Evolutionary conservation across 2,888 invertebrate genomes (phyloP), one percentile per base, ranked within the genome.

Genomic region (Fragum fragum): DNA sequence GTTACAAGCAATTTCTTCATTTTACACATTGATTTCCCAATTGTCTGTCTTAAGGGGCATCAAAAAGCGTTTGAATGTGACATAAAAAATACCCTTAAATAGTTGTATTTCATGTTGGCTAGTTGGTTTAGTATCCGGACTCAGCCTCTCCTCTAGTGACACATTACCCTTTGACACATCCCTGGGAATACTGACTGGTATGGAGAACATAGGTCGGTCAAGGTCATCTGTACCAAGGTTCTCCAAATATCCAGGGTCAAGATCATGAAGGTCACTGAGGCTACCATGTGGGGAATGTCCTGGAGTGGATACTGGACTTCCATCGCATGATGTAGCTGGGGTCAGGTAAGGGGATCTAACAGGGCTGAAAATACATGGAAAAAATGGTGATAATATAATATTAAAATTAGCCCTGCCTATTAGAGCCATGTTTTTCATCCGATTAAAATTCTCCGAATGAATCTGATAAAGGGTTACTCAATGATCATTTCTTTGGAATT

Each of bases 251-350:
- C 39, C 52, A 47, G 47, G 47, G 47, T 47, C 47, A 47, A 47
- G 47, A 16, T 47, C 47, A 47, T 47, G 32, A 66, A 73, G n/a
- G 73, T 68, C 47, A 26, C 36, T 69, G 69, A 90, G 76, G 77
- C 91, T 91, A 82, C 87, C 88, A 73, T 88, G 85, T 0, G 89
- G 91, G 18, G 91, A 90, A 71, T 91, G 89, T 26, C 90, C 88
- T 11, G 92, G 92, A 3, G 91, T 91, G 55, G 90, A 91, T 1
- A 91, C 91, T 9, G 91, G 92, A 72, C 91, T 91, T 7, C 91
- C 92, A 57, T 91, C 91, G 39, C 89, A 90, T 16, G 91, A 91
- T 11, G 89, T 88, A 39, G 88, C 78, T n/a, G 90, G 87, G 11
- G 89, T 89, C 42, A 83, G 84, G 78, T 74, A 85, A 16, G 89